phyloP scores from a whole-genome alignment of 53 echinoderm and acorn worm species.

The Arbacia lixula region DNA sequence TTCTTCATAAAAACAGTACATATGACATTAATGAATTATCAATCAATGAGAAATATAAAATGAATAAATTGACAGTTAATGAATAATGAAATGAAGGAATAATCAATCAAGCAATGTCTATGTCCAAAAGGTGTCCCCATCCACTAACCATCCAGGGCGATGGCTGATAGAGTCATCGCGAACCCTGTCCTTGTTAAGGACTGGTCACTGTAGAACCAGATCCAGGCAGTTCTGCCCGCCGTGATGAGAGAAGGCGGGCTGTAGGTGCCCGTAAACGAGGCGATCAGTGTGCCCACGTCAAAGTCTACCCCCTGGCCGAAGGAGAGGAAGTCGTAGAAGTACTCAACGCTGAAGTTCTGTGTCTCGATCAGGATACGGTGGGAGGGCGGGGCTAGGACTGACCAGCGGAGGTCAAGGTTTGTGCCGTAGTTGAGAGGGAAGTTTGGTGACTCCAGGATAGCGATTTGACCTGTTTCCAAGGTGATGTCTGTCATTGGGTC shows the following conservation, averaged over 20 bases:
- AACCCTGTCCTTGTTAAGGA: not conserved
- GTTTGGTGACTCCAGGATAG: constrained; percentile 12
- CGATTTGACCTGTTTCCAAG: not conserved
- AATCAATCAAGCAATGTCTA: not conserved
- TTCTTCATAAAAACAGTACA: no score
- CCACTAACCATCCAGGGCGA: no score
- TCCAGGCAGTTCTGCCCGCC: not conserved
- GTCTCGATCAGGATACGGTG: constrained; percentile 2
- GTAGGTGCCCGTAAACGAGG: not conserved
- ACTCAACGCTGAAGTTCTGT: constrained; percentile 1
- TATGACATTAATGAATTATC: no score
- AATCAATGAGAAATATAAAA: no score
- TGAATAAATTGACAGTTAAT: no score
- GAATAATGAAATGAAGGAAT: no score
- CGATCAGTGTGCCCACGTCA: not conserved
- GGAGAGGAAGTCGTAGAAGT: constrained; percentile 6
- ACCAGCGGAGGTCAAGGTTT: constrained; percentile 15
- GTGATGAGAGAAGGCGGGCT: not conserved
- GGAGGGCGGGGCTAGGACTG: constrained; percentile 5
- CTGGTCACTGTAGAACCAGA: constrained; percentile 5
- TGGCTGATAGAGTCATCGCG: not conserved
- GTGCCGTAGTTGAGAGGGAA: constrained; percentile 15
- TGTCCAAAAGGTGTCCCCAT: no score
- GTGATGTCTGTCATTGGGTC: constrained; percentile 5
- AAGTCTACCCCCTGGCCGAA: constrained; percentile 22